Base-by-base conservation (phyloP, 2,888 invertebrate species). In the Tridacna crocea region DNA sequence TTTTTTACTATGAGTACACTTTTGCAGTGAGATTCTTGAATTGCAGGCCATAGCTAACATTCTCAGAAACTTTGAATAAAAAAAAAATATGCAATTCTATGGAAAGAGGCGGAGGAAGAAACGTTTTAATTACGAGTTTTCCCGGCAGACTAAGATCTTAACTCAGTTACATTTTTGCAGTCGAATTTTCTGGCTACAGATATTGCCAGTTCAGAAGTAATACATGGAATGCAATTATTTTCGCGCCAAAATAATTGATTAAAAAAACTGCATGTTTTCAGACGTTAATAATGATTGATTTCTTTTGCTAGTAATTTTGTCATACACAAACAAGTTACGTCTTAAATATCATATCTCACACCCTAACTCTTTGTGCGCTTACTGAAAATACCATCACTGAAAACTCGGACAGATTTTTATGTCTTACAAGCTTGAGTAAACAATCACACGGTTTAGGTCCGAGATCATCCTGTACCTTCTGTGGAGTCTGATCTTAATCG, bases 291-390 rank as follows among this genome's bases (percentile, higher is more conserved):
- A 66, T 70, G 75, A 82, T 82, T 72, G 77, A 77, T 79, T 26
- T 0, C 3, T 12, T 46, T 78, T 22, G 17, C 46, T 17, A 65
- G 81, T 60, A 63, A 60, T 70, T 55, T 24, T 78, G 78, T 72
- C 82, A 75, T 72, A 27, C 72, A 68, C 70, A 26, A 72, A 75
- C 76, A 66, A 77, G 74, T 48, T 78, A 75, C 82, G 70, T 61
- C 36, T 58, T 77, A 82, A 82, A 82, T 70, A 82, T 65, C 47
- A 66, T 78, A 63, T 60, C 63, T 78, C 78, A 77, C 72, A 15
- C 48, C 46, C 22, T n/a, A 65, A 68, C 55, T 26, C 51, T 19
- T 58, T 10, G 2, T 4, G 4, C 58, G 58, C 2, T 58, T 2
- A 19, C 17, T n/a, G 19, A 58, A 58, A 58, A 58, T 19, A 58